Conservation (phyloP, 2,888 invertebrate species). For the Odontomyia ornata region DNA sequence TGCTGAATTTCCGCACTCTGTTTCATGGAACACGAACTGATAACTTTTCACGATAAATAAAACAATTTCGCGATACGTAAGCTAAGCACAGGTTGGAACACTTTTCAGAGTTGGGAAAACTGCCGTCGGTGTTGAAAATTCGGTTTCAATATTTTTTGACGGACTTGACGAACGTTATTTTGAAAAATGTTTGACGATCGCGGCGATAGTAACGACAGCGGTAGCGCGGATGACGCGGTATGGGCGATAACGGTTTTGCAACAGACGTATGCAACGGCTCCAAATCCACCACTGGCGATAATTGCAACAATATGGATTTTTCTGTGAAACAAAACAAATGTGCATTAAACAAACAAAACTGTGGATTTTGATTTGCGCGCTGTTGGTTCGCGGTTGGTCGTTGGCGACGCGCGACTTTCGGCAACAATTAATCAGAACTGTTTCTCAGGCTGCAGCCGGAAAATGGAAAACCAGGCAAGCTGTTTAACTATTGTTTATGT, state of each 20-base stretch:
- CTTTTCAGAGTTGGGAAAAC: constrained; percentile 2
- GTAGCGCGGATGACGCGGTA: constrained; percentile 13
- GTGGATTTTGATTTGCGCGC: not conserved
- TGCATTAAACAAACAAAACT: constrained; percentile 25
- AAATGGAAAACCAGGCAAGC: constrained; percentile 5
- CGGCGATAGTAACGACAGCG: constrained; percentile 7
- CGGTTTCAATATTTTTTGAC: not conserved
- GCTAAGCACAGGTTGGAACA: not conserved
- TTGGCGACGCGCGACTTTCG: not conserved
- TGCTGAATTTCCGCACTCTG: not conserved
- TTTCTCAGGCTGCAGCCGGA: not conserved
- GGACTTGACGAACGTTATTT: constrained; percentile 36
- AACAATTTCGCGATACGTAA: not conserved
- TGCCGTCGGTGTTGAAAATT: constrained; percentile 29
- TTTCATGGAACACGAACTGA: not conserved
- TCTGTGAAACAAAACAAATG: constrained; percentile 20
- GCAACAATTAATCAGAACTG: not conserved
- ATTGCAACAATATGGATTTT: constrained; percentile 26
- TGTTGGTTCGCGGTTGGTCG: not conserved
- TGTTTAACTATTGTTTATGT: not conserved
- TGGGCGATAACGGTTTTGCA: constrained; percentile 17
- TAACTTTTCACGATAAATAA: constrained; percentile 16
- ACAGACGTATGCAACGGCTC: not conserved
- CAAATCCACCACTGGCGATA: constrained; percentile 15
- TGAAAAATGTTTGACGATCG: constrained; percentile 1